Evolutionary conservation across 1,140 invertebrate genomes (phyloP), one percentile per base, ranked within the genome.

Genomic region (Drosophila santomea): DNA sequence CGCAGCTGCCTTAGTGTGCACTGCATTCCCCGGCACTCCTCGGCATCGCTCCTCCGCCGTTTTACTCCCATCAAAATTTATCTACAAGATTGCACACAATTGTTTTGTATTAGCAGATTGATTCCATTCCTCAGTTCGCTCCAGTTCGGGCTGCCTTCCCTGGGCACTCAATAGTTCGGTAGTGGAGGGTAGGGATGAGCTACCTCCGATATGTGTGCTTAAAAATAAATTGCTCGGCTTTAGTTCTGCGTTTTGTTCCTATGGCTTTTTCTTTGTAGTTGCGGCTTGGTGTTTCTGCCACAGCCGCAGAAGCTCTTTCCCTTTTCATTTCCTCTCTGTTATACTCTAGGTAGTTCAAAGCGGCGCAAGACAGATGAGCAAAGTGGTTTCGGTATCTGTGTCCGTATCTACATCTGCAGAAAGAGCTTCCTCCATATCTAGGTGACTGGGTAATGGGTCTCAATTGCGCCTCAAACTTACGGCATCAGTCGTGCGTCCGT

Each of bases 71-170:
- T 36, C 76, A 36, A 88, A 69, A 78, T 69, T 67, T 89, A 90
- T 89, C 69, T 80, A 73, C 69, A 69, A 90, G 84, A 89, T 89
- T 89, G 85, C 80, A 80, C 77, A 89, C 85, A 89, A 89, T 89
- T 84, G 84, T 90, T 90, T 84, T 72, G 85, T 90, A 77, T 77
- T 80, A 75, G 78, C 61, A 63, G 47, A 69, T 76, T 76, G 79
- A 74, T 73, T 80, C 80, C 60, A 64, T 75, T 51, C 72, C 78
- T 52, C 14, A 50, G 64, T 60, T 47, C 39, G 20, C 44, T 68
- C 60, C 41, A 25, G 41, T 43, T 48, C 36, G 17, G 15, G 10
- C 25, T 12, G 43, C 25, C 41, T 66, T 67, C 36, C 38, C 32
- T 45, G 60, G 32, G 32, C 32, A 8, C 32, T 32, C 32, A 10